Percentiles rank a stretch among this genome's conserved stretches.
phyloP scores from a whole-genome alignment of 2,888 invertebrate genomes.

The Holacanthella duospinosa region DNA sequence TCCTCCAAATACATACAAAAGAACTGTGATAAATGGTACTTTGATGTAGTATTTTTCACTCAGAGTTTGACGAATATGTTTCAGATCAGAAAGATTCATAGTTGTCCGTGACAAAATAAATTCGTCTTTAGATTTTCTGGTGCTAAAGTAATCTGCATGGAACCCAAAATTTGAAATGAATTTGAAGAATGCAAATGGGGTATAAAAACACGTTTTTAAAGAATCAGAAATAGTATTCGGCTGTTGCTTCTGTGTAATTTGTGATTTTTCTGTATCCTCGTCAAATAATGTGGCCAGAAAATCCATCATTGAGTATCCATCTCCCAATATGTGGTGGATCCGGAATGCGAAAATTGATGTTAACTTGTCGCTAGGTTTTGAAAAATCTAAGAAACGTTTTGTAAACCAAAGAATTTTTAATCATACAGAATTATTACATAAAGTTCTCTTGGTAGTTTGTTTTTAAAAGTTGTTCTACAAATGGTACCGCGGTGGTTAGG shows the following conservation, averaged over 20 bases:
- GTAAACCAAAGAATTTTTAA: no score
- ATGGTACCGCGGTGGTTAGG: no score
- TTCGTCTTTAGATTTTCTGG: neutral
- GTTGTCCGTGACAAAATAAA: neutral
- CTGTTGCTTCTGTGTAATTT: neutral
- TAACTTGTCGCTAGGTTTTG: no score
- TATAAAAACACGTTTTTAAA: neutral
- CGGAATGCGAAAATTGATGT: conserved; percentile 2
- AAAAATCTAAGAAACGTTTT: no score
- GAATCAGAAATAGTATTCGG: no score
- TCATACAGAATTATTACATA: no score
- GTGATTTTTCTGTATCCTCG: no score
- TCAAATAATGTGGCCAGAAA: conserved; percentile 2
- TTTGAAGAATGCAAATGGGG: neutral
- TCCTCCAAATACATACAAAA: neutral
- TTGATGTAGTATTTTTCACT: neutral
- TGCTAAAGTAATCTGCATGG: neutral
- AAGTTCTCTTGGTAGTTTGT: no score
- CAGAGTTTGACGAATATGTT: neutral
- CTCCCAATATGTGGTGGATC: conserved; percentile 7
- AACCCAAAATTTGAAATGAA: neutral
- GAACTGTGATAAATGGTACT: neutral
- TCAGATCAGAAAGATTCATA: neutral
- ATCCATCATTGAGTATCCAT: conserved; percentile 8
- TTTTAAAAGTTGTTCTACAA: no score